Base-by-base conservation (phyloP, 1,140 invertebrate genomes). In the Papilio machaon region DNA sequence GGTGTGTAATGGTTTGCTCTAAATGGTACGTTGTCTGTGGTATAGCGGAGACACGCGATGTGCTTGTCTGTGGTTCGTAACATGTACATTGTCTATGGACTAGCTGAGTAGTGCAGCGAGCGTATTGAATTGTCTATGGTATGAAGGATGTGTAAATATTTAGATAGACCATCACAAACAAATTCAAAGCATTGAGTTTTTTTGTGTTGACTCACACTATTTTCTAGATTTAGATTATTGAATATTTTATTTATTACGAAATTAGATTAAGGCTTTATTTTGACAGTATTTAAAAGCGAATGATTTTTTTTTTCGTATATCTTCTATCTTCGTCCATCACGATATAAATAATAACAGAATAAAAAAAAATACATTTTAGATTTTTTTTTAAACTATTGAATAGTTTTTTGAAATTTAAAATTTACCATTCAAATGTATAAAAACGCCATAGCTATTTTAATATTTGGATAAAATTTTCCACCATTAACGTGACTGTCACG, bases 191-290 rank as follows among this genome's bases (percentile, higher is more conserved):
- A 15, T 70, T 70, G 64, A 35, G 13, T 70, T 70, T 35, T 30
- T 35, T 70, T 70, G 64, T 70, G 64, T 70, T 30, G 60, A 35
- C 60, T 38, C 13, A 54, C 17, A 35, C 30, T 35, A 70, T 70
- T 70, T 60, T 70, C 60, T 70, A 70, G 64, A 70, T 15, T 15
- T 70, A 70, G 64, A 70, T 15, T 35, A 67, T 67, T 15, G 23
- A 67, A 67, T 58, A 67, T 70, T 54, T 70, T 35, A 70, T 70
- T 70, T 70, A 70, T 70, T 70, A 35, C 64, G 30, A 70, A 35
- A 70, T 70, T 70, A 70, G 64, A 15, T 70, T 70, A 70, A 70
- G 64, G 64, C 64, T 35, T 35, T 70, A 70, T 30, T 70, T 70
- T 70, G 23, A 70, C 23, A 35, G 64, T 70, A 70, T 64, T 64